Evolutionary conservation across 2,113 vertebrate species (phyloP), one percentile per base, ranked within the genome.

Genomic region (Gobio gobio): DNA sequence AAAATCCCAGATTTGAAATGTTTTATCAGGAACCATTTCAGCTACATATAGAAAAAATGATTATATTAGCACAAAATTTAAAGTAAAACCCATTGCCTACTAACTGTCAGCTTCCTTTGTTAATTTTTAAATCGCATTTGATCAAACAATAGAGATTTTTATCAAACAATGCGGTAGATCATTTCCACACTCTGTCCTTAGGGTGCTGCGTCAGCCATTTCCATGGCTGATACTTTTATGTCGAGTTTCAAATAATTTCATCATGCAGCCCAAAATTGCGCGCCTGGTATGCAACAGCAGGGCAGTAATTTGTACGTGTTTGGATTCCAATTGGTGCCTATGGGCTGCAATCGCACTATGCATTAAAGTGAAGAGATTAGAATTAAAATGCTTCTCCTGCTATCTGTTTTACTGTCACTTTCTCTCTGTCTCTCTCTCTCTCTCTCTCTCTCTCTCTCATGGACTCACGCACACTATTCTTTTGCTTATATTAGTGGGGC

Each of bases 231-330:
- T 89, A 82, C 90, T 91, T 94, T 89, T 78, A 84, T 86, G 92
- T 93, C 88, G 91, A 87, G 88, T 95, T 95, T 95, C 94, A 91
- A 93, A 95, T 91, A 88, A 93, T 95, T 95, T 94, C 94, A 95
- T 95, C 94, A 95, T 93, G 85, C 92, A 74, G 87, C 83, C 26
- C 45, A 68, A 89, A 88, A 85, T 87, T 90, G 86, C 84, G 77
- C 87, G 91, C 90, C 94, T 92, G 89, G 92, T 94, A 93, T 94
- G 94, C 94, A 92, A 90, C 86, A 90, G 91, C 91, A 89, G 85
- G 86, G 89, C 85, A 86, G 93, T 93, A 94, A 94, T 94, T 94
- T 94, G 93, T 93, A 93, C 92, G 91, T 93, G 94, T 94, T 92
- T 94, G 93, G 92, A 91, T 94, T 94, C 91, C 94, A 93, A 94